Base-by-base conservation (phyloP, 2,888 invertebrate genomes). In the Agrotis segetum region DNA sequence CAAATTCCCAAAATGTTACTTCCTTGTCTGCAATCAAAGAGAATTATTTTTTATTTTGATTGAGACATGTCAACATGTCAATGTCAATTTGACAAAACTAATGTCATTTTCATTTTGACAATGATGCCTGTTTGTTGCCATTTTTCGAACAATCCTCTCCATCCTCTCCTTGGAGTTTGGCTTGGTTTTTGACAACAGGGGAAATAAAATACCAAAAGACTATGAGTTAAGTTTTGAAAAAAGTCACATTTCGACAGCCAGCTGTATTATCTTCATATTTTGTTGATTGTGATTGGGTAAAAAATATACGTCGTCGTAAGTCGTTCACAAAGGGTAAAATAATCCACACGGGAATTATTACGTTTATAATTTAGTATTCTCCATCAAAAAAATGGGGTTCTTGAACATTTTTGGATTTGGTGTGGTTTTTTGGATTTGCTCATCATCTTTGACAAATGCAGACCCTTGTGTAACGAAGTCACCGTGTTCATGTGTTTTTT, bases 401-500 rank as follows among this genome's bases (percentile, higher is more conserved):
- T 62, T 81, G 40, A 77, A 65, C 44, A 84, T 83, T 75, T 82
- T 84, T 17, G 58, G 79, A 66, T 80, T 87, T 74, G 40, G 84
- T 62, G 83, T 89, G 44, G 62, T 90, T 65, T 81, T 69, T 75
- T 80, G 90, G 67, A 71, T 79, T 61, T 86, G 83, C 78, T 74
- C 83, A 58, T 80, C 81, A 67, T 74, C 80, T 49, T 77, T 81
- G n/a, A 85, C 74, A 49, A 78, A 86, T 70, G 88, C 88, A 58
- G 94, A 95, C 78, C 82, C 85, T 50, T 96, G 96, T 86, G 91
- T 89, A 44, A 86, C 89, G 71, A 93, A 89, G 82, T 91, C 91
- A 58, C 88, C 95, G 5, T 96, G 96, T 85, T 86, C 88, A 66
- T 96, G 96, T 87, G 92, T 90, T 79, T 96, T 94, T 89, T 81